Evolutionary conservation across 2,113 vertebrate species (phyloP).

Genomic region (Asarcornis scutulata): DNA sequence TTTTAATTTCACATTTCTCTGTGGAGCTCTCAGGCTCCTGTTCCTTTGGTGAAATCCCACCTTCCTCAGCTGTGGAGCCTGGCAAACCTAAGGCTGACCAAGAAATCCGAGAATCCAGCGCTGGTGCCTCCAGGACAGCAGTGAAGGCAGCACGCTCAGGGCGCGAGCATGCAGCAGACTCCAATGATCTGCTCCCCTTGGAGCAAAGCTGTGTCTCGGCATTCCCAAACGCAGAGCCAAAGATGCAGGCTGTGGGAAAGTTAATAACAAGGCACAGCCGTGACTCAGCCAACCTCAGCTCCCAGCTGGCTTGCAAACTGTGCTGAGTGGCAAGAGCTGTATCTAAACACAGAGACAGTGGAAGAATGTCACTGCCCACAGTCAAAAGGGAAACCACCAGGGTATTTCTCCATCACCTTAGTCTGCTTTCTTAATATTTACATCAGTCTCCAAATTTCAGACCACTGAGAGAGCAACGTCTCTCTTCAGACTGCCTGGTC

Average conservation of each 20-base stretch:
- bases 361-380: not conserved
- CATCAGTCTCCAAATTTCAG: not conserved
- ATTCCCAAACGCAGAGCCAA: not conserved
- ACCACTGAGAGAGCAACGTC: not conserved
- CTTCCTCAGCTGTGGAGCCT: not conserved
- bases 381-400: not conserved
- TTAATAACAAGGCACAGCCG: not conserved
- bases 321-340: not conserved
- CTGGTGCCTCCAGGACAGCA: not conserved
- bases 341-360: not conserved
- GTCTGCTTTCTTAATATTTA: not conserved
- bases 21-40: not conserved
- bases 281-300: conserved; percentile 4
- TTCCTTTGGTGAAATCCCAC: conserved; percentile 13
- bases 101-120: not conserved
- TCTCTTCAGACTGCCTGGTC: not conserved
- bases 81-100: not conserved
- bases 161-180: not conserved
- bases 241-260: not conserved
- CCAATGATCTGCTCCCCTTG: not conserved
- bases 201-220: not conserved
- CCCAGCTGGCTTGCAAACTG: not conserved
- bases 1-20: conserved; percentile 34
- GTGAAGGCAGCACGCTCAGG: not conserved
- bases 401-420: not conserved